Evolutionary conservation across 2,888 invertebrate genomes (phyloP).

Genomic region (Trisateles emortualis): DNA sequence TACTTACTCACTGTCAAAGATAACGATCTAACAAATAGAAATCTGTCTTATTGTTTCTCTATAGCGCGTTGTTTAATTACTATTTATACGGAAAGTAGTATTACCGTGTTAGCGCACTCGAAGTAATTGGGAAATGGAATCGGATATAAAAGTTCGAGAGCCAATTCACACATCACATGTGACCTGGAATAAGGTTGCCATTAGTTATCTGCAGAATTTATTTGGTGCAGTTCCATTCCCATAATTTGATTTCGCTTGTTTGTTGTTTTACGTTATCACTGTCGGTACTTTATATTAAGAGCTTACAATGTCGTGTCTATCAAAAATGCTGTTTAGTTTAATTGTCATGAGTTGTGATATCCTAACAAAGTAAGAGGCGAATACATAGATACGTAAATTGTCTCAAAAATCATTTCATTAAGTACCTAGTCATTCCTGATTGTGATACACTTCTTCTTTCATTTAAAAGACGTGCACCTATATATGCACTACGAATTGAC

Average conservation of each 20-base stretch:
- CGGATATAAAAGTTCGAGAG: neutral
- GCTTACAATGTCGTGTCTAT: no score
- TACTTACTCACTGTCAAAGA: neutral
- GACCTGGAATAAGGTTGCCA: neutral
- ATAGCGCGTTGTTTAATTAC: neutral
- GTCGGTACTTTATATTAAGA: neutral
- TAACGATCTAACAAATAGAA: neutral
- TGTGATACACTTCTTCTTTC: no score
- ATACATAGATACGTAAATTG: no score
- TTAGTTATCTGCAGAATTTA: conserved; percentile 2
- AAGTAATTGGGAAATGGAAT: conserved; percentile 12
- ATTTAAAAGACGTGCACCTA: no score
- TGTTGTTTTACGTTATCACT: neutral
- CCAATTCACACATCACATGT: neutral
- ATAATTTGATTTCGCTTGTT: conserved; percentile 1
- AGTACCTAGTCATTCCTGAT: no score
- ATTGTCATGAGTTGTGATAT: no score
- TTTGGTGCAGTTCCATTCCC: neutral
- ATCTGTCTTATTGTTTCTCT: neutral
- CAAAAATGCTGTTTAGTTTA: no score
- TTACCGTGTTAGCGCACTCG: conserved; percentile 19
- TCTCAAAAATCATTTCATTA: no score
- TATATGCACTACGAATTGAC: no score
- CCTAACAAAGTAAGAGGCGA: no score
- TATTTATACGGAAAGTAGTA: conserved; percentile 9